Evolutionary conservation across 2,113 vertebrate genomes (phyloP).

Genomic region (Catagonus wagneri): DNA sequence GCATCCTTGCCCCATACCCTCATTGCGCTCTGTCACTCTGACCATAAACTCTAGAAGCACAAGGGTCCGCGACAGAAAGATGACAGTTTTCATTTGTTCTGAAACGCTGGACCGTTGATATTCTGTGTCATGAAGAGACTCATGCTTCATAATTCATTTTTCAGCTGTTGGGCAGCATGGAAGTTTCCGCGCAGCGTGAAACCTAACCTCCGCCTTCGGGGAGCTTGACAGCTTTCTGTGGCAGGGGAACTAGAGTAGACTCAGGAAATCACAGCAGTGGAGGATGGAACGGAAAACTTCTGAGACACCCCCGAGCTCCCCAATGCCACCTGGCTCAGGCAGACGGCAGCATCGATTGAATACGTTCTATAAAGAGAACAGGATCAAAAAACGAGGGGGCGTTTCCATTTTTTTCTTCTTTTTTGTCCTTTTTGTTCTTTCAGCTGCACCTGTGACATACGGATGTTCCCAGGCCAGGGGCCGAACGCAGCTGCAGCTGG

Average conservation of each 20-base stretch:
- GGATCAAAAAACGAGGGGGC: background rate
- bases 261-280: background rate
- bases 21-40: too few species aligned
- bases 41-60: background rate
- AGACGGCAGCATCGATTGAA: background rate
- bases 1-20: fast-evolving
- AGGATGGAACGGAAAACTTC: background rate
- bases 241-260: background rate
- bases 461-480: too few species aligned
- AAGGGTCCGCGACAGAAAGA: background rate
- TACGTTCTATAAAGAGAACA: background rate
- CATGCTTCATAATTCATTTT: background rate
- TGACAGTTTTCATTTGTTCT: background rate
- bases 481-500: too few species aligned
- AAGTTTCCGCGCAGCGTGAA: background rate
- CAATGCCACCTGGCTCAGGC: background rate
- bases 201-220: background rate
- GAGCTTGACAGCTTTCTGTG: background rate
- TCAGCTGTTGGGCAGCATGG: background rate
- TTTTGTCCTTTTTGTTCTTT: too few species aligned
- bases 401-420: too few species aligned
- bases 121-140: background rate
- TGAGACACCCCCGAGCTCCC: background rate
- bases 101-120: background rate
- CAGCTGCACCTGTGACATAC: too few species aligned